A percentile compares a stretch with the other conserved stretches of the same genome.
phyloP scores from a whole-genome alignment of 37 sponge, comb jelly and placozoan species.

The Eunapius fragilis region DNA sequence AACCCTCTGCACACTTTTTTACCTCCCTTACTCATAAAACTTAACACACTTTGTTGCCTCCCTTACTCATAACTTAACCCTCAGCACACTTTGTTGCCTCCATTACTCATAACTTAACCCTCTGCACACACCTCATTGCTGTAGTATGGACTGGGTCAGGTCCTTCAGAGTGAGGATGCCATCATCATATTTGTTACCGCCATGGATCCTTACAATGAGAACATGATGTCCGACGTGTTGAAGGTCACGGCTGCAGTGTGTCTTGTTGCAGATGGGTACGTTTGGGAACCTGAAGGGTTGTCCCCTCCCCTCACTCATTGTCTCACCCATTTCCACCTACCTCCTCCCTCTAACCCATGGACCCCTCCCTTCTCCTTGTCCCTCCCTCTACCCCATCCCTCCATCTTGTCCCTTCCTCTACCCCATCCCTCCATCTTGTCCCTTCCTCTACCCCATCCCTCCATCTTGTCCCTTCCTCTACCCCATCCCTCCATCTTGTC shows the following conservation, averaged over 20 bases:
- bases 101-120: background rate
- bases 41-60: background rate
- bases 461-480: too few species aligned
- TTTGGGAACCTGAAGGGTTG: too few species aligned
- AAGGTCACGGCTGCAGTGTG: conserved; percentile 94
- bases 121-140: background rate
- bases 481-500: background rate
- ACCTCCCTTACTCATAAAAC: too few species aligned
- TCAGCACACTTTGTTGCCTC: too few species aligned
- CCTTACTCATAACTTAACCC: background rate
- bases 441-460: too few species aligned
- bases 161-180: conserved; percentile 91
- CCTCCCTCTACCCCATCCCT: too few species aligned
- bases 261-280: conserved; percentile 89
- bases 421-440: background rate
- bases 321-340: too few species aligned
- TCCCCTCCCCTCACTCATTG: too few species aligned
- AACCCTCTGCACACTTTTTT: background rate
- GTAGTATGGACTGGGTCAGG: conserved; percentile 90
- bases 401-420: background rate
- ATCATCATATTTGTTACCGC: conserved; percentile 87
- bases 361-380: too few species aligned
- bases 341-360: too few species aligned
- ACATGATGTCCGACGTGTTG: conserved; percentile 91
- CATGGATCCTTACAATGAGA: conserved; percentile 87